Evolutionary conservation across 2,113 vertebrate species (phyloP).

Genomic region (Eulacestoma nigropectus): DNA sequence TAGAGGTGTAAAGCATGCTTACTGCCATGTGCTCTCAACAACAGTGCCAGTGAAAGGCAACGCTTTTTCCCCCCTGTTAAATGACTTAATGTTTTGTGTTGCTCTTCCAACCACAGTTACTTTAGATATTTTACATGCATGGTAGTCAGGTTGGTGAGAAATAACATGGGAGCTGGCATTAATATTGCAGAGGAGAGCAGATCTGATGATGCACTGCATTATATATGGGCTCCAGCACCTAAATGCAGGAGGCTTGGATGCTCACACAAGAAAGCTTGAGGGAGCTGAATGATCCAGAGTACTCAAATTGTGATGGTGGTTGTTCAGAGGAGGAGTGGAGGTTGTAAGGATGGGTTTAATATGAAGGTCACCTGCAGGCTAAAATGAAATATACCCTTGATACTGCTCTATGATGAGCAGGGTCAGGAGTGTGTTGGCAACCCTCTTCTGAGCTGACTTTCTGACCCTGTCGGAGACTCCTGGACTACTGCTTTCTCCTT

Average conservation of each 20-base stretch:
- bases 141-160: neutral
- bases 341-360: neutral
- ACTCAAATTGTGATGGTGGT: neutral
- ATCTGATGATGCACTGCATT: neutral
- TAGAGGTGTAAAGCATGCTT: neutral
- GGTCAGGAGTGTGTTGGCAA: neutral
- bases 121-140: neutral
- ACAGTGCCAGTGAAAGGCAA: neutral
- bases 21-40: neutral
- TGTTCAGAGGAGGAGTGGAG: neutral
- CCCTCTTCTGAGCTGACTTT: neutral
- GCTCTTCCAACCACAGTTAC: neutral
- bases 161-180: neutral
- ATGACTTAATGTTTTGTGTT: slow-evolving; percentile 1
- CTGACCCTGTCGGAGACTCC: neutral
- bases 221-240: neutral
- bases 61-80: neutral
- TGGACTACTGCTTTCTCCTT: neutral
- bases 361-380: neutral
- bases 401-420: neutral
- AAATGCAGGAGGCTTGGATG: neutral
- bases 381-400: neutral
- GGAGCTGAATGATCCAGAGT: neutral
- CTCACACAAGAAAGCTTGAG: neutral
- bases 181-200: slow-evolving; percentile 18